These are phyloP conservation scores for Tetrao urogallus DNA, from an alignment of 2,113 vertebrate genomes.

Conservation along the genomic window DNA sequence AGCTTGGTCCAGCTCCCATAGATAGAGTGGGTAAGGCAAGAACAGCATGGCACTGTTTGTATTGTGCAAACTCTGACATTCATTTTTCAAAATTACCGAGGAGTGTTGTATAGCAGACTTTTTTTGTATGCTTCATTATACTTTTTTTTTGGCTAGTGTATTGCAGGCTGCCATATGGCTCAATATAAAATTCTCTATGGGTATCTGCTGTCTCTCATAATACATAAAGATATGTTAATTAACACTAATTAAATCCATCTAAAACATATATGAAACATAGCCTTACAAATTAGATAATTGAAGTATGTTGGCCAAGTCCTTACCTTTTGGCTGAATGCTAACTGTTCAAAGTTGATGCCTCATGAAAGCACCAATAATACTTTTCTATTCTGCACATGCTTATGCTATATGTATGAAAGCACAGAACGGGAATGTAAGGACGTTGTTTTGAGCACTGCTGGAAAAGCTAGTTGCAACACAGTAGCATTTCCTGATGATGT, in stretches of 20 bases:
- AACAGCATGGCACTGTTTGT: background rate
- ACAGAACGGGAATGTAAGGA: background rate
- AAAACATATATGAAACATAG: constrained; percentile 3
- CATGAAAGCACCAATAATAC: background rate
- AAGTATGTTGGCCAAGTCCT: background rate
- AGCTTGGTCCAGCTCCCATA: background rate
- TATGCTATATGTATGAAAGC: background rate
- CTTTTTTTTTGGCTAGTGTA: constrained; percentile 43
- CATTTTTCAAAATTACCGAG: constrained; percentile 36
- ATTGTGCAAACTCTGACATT: constrained; percentile 27
- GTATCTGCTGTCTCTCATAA: constrained; percentile 60
- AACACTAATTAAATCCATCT: constrained; percentile 33
- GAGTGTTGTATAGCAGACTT: constrained; percentile 42
- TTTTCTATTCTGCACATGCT: background rate
- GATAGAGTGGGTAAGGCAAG: constrained; percentile 6
- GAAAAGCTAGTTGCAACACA: background rate
- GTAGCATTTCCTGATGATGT: background rate
- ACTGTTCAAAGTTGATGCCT: background rate
- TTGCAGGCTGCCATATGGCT: constrained; percentile 46
- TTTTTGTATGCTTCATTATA: constrained; percentile 43
- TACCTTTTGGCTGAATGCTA: constrained; percentile 6
- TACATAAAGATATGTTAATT: constrained; percentile 32
- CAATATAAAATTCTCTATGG: constrained; percentile 49
- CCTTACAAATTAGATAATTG: constrained; percentile 28
- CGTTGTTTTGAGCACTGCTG: background rate